Evolutionary conservation across 2,888 invertebrate species (phyloP).

Genomic region (Plebejus argus): DNA sequence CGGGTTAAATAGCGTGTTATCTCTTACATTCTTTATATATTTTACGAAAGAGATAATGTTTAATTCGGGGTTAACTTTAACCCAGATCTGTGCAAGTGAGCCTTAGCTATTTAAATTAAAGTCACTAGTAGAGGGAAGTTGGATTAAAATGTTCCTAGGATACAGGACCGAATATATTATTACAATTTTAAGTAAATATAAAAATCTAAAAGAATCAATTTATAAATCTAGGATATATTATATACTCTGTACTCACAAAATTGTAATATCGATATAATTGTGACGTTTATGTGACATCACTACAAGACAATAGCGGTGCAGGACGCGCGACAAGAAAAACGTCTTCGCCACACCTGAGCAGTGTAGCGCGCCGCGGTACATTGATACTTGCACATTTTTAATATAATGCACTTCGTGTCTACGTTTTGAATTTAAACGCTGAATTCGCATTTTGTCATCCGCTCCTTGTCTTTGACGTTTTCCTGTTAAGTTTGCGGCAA

Average conservation of each 20-base stretch:
- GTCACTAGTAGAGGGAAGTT: too few relatives aligned
- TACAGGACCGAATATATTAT: neutral
- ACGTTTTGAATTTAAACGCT: slow-evolving; percentile 13
- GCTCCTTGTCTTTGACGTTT: slow-evolving; percentile 10
- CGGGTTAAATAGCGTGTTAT: too few relatives aligned
- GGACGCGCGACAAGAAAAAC: slow-evolving; percentile 69
- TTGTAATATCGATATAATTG: neutral
- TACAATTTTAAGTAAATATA: neutral
- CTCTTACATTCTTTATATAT: too few relatives aligned
- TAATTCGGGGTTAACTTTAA: too few relatives aligned
- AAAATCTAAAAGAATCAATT: neutral
- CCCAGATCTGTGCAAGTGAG: too few relatives aligned
- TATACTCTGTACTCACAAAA: slow-evolving; percentile 12
- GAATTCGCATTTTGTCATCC: slow-evolving; percentile 8
- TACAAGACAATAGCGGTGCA: slow-evolving; percentile 47
- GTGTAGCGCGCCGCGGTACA: slow-evolving; percentile 46
- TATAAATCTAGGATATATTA: neutral
- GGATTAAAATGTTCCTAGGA: too few relatives aligned
- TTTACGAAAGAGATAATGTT: too few relatives aligned
- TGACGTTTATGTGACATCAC: slow-evolving; percentile 45
- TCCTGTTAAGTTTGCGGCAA: slow-evolving; percentile 1
- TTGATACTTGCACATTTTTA: slow-evolving; percentile 55
- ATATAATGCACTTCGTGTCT: slow-evolving; percentile 15
- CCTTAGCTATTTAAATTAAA: too few relatives aligned
- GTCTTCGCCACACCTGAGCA: slow-evolving; percentile 73